Evolutionary conservation across 2,113 vertebrate species (phyloP).

Genomic region (Rhea pennata): DNA sequence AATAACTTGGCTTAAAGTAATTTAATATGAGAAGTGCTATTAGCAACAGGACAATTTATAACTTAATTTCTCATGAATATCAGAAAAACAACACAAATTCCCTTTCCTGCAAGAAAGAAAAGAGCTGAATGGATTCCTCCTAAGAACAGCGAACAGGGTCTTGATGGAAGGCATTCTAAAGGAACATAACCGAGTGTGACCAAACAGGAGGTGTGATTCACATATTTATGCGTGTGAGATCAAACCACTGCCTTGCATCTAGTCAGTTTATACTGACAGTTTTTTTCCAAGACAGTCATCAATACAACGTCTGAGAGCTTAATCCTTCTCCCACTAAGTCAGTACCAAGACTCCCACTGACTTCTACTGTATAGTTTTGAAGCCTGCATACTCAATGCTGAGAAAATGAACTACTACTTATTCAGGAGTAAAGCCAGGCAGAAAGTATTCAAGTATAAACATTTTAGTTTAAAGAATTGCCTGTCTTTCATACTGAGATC

Average conservation of each 20-base stretch:
- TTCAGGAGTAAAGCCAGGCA: constrained; percentile 22
- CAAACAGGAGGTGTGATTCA: neutral
- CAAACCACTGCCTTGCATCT: neutral
- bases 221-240: neutral
- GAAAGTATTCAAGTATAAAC: constrained; percentile 29
- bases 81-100: neutral
- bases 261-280: constrained; percentile 14
- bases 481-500: neutral
- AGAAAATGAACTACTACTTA: constrained; percentile 11
- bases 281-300: constrained; percentile 49
- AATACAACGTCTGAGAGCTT: constrained; percentile 26
- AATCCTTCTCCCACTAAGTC: constrained; percentile 10
- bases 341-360: constrained; percentile 34
- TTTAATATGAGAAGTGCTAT: neutral
- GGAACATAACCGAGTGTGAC: neutral
- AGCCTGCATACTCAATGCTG: neutral
- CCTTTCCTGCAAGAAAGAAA: neutral
- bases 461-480: constrained; percentile 20
- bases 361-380: constrained; percentile 16
- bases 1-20: neutral
- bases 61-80: neutral
- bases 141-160: neutral
- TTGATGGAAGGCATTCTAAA: constrained; percentile 1
- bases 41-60: neutral
- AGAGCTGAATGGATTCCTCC: neutral